Evolutionary conservation across 2,113 vertebrate species (phyloP).

Genomic region (Chaetura pelagica): DNA sequence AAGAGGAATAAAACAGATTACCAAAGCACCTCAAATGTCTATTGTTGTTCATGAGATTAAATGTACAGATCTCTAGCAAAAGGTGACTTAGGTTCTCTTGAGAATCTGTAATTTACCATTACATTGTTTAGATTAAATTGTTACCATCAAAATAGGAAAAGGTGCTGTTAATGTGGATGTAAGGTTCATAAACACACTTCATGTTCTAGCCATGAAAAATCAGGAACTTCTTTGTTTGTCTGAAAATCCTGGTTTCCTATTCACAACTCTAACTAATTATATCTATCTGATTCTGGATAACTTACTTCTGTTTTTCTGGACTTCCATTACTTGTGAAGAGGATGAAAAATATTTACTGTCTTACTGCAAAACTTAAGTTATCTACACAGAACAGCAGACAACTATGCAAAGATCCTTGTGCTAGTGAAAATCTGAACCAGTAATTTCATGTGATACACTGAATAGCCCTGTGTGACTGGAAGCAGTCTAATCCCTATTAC

Average conservation of each 20-base stretch:
- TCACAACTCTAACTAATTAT: not conserved
- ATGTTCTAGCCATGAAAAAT: not conserved
- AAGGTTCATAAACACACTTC: not conserved
- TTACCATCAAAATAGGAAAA: not conserved
- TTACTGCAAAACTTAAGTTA: not conserved
- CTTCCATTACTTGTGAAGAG: not conserved
- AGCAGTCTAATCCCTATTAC: not conserved
- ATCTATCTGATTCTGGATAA: not conserved
- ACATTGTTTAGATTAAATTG: not conserved
- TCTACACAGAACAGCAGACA: not conserved
- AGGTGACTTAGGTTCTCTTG: not conserved
- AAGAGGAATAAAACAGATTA: not conserved
- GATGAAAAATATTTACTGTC: not conserved
- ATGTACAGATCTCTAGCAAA: not conserved
- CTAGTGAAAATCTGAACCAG: not conserved
- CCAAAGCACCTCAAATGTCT: not conserved
- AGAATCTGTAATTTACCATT: not conserved
- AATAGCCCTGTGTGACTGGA: not conserved
- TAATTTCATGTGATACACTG: not conserved
- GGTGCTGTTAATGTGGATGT: not conserved
- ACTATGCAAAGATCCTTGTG: not conserved
- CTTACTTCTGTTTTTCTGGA: not conserved
- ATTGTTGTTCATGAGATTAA: not conserved
- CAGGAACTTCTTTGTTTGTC: no score
- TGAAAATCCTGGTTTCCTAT: not conserved